Evolutionary conservation across 2,888 invertebrate species (phyloP).

Genomic region (Anodontia alba): DNA sequence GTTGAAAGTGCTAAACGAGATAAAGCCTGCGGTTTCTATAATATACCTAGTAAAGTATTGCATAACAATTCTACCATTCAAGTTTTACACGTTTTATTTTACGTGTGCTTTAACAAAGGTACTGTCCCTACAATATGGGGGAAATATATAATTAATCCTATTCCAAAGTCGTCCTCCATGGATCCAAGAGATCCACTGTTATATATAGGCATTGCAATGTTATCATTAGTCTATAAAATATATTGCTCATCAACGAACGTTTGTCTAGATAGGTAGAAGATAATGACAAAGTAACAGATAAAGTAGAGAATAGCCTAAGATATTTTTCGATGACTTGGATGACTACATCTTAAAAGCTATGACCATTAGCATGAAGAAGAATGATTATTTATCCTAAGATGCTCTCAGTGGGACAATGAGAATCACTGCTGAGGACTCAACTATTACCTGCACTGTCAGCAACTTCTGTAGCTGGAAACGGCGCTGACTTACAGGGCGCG

Average conservation of each 20-base stretch:
- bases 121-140: conserved; percentile 27
- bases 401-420: no score
- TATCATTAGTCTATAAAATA: conserved; percentile 22
- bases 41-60: conserved; percentile 25
- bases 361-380: no score
- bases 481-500: no score
- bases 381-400: no score
- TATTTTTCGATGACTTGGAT: conserved; percentile 23
- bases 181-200: conserved; percentile 28
- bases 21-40: conserved; percentile 30
- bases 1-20: no score
- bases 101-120: conserved; percentile 19
- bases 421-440: no score
- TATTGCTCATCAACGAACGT: conserved; percentile 25
- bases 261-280: conserved; percentile 13
- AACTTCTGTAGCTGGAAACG: no score
- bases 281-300: no score
- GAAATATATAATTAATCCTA: conserved; percentile 41
- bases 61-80: conserved; percentile 27
- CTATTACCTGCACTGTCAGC: no score
- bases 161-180: conserved; percentile 18
- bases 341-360: no score
- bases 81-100: conserved; percentile 25
- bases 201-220: conserved; percentile 31
- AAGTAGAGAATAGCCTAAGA: neutral